A percentile compares a stretch with the other conserved stretches of the same genome.
phyloP scores from a whole-genome alignment of 2,113 vertebrate genomes.

The Piaya cayana region DNA sequence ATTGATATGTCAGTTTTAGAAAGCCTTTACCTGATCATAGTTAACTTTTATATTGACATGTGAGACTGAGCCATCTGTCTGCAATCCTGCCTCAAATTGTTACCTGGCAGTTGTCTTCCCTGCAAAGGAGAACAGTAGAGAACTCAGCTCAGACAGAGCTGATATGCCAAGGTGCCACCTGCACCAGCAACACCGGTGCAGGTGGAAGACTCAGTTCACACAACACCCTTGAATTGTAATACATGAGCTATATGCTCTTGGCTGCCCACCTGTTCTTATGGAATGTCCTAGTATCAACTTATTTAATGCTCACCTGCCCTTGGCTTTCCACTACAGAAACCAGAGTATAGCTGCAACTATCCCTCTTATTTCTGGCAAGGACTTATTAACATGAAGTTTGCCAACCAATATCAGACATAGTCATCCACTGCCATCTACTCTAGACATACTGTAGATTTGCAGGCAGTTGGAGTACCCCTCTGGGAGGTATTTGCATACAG shows the following conservation, averaged over 20 bases:
- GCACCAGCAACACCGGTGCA: not conserved
- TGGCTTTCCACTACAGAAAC: not conserved
- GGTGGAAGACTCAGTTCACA: accelerated
- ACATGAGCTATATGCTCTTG: accelerated
- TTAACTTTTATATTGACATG: accelerated
- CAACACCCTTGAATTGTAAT: not conserved
- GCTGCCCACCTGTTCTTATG: not conserved
- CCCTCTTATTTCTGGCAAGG: accelerated
- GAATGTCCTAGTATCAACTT: no score
- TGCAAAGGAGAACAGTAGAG: not conserved
- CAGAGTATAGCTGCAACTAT: not conserved
- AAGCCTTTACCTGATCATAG: not conserved
- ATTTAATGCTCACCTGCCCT: accelerated
- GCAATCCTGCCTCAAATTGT: not conserved
- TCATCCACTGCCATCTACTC: no score
- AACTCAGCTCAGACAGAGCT: no score
- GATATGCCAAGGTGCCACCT: not conserved
- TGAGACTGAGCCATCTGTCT: accelerated
- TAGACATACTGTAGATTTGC: not conserved
- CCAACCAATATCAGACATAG: no score
- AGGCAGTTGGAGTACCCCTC: not conserved
- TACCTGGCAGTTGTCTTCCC: not conserved
- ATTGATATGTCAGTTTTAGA: not conserved
- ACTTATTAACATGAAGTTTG: accelerated
- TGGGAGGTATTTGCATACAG: not conserved